Base-by-base conservation (phyloP, 2,113 vertebrate species). In the Cnemophilus loriae region DNA sequence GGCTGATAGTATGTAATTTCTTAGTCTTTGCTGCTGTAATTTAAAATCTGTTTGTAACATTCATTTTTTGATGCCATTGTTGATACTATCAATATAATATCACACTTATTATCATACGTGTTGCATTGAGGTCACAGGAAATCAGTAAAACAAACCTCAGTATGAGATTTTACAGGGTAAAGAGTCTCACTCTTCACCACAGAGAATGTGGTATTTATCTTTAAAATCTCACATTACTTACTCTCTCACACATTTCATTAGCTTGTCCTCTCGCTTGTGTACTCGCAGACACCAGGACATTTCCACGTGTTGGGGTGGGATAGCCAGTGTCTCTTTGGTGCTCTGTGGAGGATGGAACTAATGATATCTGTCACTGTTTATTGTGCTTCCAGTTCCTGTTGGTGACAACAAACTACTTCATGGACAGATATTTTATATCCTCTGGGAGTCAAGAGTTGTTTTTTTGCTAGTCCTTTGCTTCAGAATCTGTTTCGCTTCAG, bases 341-440 rank as follows among this genome's bases (percentile, higher is more conserved):
- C 76, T 50, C 12, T 9, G 1, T 0, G 2, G 10, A 81, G 41
- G 27, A 33, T 46, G 53, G 46, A 57, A 13, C 47, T 28, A 17
- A 27, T 17, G 52, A 26, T 30, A 13, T 50, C 52, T 61, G 30
- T 42, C 64, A 32, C 35, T 75, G 37, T n/a, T 84, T 41, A 20
- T 65, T 20, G 3, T 77, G n/a, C 50, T 52, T 24, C 0, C 0
- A 4, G 18, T 53, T 93, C 57, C 74, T 78, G 50, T 41, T 64
- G 32, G 44, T 75, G 61, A 33, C 74, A 55, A 11, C 28, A 41
- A 63, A 49, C 47, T 37, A 2, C 16, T 60, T 67, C 12, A 8
- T 6, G 27, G 60, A 16, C 0, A 0, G 19, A 7, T 42, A 21
- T 47, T 73, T 79, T 79, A 22, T 46, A 39, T 61, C 39, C 27